A percentile compares a stretch with the other conserved stretches of the same genome.
These are phyloP conservation scores for Hypanus sabinus DNA, from an alignment of 2,113 vertebrate genomes.

Conservation along the genomic window DNA sequence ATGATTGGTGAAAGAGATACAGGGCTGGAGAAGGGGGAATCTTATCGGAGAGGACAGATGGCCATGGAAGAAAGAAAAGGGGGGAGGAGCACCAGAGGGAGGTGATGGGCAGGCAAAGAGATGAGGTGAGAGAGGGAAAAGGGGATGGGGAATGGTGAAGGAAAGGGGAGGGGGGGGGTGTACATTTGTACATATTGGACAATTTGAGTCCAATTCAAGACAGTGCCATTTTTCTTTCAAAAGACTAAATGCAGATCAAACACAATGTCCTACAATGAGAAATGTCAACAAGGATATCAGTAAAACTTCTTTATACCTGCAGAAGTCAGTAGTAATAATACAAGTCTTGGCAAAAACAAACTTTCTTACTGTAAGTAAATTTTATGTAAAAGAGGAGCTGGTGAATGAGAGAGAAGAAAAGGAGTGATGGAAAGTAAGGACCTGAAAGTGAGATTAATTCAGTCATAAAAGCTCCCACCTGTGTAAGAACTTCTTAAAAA, in stretches of 20 bases:
- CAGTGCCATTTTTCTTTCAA: too few species aligned
- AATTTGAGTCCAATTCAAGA: neutral
- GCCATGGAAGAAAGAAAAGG: too few species aligned
- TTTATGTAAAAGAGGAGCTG: neutral
- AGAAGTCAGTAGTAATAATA: neutral
- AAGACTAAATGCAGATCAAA: neutral
- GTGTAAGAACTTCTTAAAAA: constrained; percentile 92
- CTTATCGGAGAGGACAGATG: too few species aligned
- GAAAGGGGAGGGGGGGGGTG: too few species aligned
- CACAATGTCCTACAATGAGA: neutral
- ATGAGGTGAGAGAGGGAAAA: too few species aligned
- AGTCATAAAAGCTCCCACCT: constrained; percentile 60
- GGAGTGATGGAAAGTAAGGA: too few species aligned
- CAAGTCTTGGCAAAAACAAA: neutral
- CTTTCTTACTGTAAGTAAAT: neutral
- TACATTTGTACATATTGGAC: neutral
- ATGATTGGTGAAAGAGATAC: too few species aligned
- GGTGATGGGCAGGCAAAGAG: too few species aligned
- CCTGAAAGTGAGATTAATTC: neutral
- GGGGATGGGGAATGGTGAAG: too few species aligned
- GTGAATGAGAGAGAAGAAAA: neutral
- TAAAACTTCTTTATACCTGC: neutral
- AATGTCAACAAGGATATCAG: neutral
- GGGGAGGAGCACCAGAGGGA: too few species aligned
- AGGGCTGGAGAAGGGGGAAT: too few species aligned